Evolutionary conservation across 2,797 vertebrate genomes (phyloP).

Genomic region (Vireo griseus): DNA sequence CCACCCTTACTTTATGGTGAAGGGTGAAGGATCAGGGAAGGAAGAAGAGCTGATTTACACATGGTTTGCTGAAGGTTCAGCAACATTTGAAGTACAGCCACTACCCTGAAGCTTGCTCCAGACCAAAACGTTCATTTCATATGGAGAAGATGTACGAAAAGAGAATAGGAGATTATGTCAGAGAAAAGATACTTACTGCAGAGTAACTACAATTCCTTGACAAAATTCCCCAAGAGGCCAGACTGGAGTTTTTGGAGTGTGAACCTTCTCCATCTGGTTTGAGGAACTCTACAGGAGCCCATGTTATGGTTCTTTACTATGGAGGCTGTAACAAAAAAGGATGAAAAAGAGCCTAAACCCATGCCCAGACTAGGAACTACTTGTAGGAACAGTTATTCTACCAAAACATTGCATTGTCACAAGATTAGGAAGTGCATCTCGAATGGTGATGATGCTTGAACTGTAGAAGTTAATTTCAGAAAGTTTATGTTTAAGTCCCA

Average conservation of each 20-base stretch:
- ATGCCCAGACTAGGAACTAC: constrained; percentile 45
- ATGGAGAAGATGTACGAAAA: neutral
- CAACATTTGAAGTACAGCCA: neutral
- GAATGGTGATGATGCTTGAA: neutral
- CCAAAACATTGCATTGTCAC: constrained; percentile 27
- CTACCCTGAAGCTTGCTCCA: neutral
- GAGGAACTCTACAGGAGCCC: neutral
- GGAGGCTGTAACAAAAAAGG: neutral
- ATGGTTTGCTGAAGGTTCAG: neutral
- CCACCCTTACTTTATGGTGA: neutral
- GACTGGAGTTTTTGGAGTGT: neutral
- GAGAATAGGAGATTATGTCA: neutral
- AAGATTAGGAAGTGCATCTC: neutral
- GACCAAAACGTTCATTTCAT: neutral
- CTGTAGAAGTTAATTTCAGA: neutral
- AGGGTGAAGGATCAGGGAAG: neutral
- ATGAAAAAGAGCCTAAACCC: neutral
- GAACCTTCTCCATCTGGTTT: neutral
- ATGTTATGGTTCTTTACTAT: fast-evolving
- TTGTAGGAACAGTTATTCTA: constrained; percentile 47
- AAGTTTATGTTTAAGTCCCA: neutral
- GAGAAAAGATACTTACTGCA: neutral
- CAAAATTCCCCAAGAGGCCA: neutral
- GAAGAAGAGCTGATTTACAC: neutral
- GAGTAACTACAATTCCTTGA: neutral